A percentile compares a stretch with the other conserved stretches of the same genome.
Evolutionary conservation across 2,888 invertebrate species (phyloP).

Genomic region (Branchipolynoe longqiensis): DNA sequence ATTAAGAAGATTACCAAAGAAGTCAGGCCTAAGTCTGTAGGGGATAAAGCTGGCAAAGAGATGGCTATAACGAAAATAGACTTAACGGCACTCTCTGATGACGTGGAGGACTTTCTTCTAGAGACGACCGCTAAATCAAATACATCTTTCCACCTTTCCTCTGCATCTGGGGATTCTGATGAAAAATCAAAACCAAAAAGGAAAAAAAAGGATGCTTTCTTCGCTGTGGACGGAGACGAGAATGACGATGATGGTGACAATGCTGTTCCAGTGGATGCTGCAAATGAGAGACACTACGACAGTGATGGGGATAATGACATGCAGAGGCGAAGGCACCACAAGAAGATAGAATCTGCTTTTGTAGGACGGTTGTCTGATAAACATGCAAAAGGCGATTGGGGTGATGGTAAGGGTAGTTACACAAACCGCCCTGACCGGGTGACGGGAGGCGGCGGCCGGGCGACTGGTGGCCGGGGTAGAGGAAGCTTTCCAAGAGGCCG

Average conservation of each 20-base stretch:
- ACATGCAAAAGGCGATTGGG: not conserved
- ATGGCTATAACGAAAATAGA: constrained; percentile 38
- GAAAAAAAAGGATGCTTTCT: constrained; percentile 58
- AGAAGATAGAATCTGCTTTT: not conserved
- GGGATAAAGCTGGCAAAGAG: not conserved
- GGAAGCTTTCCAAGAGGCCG: not conserved
- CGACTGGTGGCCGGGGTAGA: not conserved
- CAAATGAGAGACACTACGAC: not conserved
- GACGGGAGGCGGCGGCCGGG: not conserved
- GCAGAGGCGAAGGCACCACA: not conserved
- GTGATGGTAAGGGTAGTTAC: not conserved
- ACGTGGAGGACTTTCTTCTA: not conserved
- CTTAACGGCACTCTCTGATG: not conserved
- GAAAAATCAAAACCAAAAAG: constrained; percentile 39
- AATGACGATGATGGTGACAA: constrained; percentile 36
- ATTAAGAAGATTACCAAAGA: not conserved
- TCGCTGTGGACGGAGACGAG: constrained; percentile 21
- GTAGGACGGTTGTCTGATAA: not conserved
- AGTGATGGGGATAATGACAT: not conserved
- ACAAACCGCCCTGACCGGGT: not conserved
- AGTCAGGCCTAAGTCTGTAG: not conserved
- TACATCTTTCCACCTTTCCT: constrained; percentile 22
- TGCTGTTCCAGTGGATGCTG: not conserved
- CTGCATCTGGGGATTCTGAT: not conserved
- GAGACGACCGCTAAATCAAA: not conserved